Evolutionary conservation across 2,888 invertebrate species (phyloP).

Genomic region (Cyclophora albipunctata): DNA sequence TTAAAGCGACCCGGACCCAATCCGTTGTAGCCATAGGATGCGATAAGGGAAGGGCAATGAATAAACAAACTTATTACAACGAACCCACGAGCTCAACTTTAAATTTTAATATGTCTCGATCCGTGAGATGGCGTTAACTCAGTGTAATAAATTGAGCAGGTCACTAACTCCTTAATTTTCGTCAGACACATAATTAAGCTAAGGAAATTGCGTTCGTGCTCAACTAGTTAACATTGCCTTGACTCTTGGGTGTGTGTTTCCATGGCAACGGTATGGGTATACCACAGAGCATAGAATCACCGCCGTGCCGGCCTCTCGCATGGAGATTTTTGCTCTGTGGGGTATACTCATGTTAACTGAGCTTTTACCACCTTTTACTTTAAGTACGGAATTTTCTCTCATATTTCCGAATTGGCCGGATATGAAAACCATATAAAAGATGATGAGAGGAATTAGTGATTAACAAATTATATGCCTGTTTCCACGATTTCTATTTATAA

Average conservation of each 20-base stretch:
- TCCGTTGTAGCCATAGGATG: neutral
- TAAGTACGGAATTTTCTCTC: too few species aligned
- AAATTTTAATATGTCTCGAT: conserved; percentile 3
- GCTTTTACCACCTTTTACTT: too few species aligned
- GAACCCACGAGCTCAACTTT: conserved; percentile 3
- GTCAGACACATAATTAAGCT: conserved; percentile 60
- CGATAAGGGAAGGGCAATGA: conserved; percentile 1
- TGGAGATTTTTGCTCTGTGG: too few species aligned
- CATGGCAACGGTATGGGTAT: conserved; percentile 6
- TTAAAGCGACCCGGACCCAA: conserved; percentile 1
- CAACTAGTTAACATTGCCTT: conserved; percentile 21
- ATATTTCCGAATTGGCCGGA: too few species aligned
- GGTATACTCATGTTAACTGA: too few species aligned
- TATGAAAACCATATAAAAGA: too few species aligned
- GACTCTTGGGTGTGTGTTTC: conserved; percentile 25
- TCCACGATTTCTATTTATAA: too few species aligned
- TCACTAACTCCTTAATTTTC: conserved; percentile 48
- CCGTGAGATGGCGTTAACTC: conserved; percentile 9
- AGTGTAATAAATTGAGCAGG: conserved; percentile 41
- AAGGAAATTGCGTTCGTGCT: conserved; percentile 54
- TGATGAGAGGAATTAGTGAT: too few species aligned
- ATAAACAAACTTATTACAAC: conserved; percentile 3
- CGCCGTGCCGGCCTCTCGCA: neutral
- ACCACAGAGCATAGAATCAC: neutral
- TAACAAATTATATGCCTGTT: too few species aligned